Conservation (phyloP, 1,140 invertebrate genomes). For the Ceratoteleas bidentatus region DNA sequence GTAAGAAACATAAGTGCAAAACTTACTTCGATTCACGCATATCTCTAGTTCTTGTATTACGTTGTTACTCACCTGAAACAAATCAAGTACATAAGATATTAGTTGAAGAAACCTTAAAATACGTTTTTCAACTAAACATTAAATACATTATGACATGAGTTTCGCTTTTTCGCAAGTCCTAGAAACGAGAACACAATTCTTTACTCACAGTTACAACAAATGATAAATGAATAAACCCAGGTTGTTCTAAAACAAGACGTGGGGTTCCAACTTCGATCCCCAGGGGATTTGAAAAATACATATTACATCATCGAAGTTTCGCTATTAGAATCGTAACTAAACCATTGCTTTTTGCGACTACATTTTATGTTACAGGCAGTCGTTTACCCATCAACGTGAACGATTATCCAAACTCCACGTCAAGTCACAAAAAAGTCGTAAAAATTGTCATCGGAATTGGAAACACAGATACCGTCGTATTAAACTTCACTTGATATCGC, state of each 20-base stretch:
- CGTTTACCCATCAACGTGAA: too few relatives aligned
- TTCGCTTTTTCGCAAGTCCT: background rate
- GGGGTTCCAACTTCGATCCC: too few relatives aligned
- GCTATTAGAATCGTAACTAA: too few relatives aligned
- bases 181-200: background rate
- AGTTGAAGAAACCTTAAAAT: background rate
- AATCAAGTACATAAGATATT: conserved; percentile 21
- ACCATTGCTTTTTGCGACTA: too few relatives aligned
- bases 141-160: background rate
- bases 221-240: too few relatives aligned
- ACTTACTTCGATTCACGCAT: conserved; percentile 24
- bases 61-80: conserved; percentile 44
- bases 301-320: background rate
- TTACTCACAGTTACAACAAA: background rate
- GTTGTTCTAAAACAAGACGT: too few relatives aligned
- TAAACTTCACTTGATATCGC: background rate
- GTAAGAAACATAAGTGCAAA: conserved; percentile 27
- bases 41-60: conserved; percentile 23
- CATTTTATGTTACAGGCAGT: too few relatives aligned
- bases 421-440: too few relatives aligned
- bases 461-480: too few relatives aligned
- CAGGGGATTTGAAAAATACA: too few relatives aligned
- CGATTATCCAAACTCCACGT: too few relatives aligned
- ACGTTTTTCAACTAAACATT: background rate
- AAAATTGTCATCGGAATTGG: too few relatives aligned